Base-by-base conservation (phyloP, 2,797 vertebrate genomes). In the Hylomyscus alleni region DNA sequence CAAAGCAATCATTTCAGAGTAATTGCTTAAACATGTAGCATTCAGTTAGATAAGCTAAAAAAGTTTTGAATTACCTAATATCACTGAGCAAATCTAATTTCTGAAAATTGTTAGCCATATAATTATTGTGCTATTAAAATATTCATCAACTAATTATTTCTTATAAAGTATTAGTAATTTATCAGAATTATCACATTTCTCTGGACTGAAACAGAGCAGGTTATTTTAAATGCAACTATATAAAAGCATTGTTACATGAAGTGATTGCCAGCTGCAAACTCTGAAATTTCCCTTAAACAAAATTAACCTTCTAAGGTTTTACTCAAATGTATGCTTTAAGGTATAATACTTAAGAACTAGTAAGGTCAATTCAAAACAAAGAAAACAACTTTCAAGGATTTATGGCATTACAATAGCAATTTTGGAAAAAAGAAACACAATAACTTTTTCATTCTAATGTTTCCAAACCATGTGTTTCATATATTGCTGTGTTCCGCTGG, bases 401-500 rank as follows among this genome's bases (percentile, higher is more conserved):
- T 92, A 5, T 94, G 37, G 12, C 26, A 92, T 91, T 87, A 84
- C 22, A 89, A 92, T 52, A 81, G 26, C 60, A 89, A 92, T 87
- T 96, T 96, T 97, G 47, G n/a, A 89, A 89, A 40, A 40, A 95
- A 80, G 31, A 90, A 95, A 95, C 56, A 93, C 62, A 96, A 95
- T 95, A 92, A 91, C 77, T 29, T 89, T 92, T 93, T 93, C 26
- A 87, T 95, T 83, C 84, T 96, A 94, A 96, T 97, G 65, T 78
- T 97, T 96, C 67, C 84, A 95, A 97, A 98, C 93, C 90, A 82
- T 80, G 80, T 90, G 77, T 94, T 96, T 95, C 50, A n/a, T 94
- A 95, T 97, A 97, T 97, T 97, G 95, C 96, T 97, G 3, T 97
- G 97, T 91, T 98, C 80, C 84, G 77, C 73, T 97, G 92, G 83